These are phyloP conservation scores for Pseudochaenichthys georgianus DNA, from an alignment of 2,797 vertebrate genomes.

Conservation along the genomic window DNA sequence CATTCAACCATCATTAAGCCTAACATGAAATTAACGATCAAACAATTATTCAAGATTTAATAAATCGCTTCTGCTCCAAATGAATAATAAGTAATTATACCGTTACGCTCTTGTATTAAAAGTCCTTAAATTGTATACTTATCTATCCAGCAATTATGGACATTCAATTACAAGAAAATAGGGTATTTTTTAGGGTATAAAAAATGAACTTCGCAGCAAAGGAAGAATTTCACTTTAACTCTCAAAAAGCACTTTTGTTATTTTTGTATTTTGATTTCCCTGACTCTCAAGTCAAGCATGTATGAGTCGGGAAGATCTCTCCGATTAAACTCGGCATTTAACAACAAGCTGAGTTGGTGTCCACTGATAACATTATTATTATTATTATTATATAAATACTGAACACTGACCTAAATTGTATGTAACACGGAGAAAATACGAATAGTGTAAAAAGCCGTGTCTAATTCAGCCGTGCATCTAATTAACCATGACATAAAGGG, in stretches of 20 bases:
- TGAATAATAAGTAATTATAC: no score
- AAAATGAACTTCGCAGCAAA: no score
- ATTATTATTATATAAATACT: slow-evolving; percentile 29
- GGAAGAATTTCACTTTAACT: no score
- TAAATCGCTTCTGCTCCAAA: no score
- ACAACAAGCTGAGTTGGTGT: not conserved
- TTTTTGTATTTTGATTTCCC: slow-evolving; percentile 13
- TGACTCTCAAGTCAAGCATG: not conserved
- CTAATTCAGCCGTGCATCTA: slow-evolving; percentile 47
- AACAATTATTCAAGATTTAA: no score
- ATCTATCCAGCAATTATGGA: no score
- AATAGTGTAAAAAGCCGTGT: slow-evolving; percentile 38
- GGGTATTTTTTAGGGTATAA: no score
- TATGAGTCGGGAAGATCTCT: slow-evolving; percentile 23
- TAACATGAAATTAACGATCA: no score
- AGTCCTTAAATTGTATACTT: no score
- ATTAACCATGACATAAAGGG: slow-evolving; percentile 55
- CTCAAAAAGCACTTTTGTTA: not conserved
- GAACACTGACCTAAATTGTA: slow-evolving; percentile 48
- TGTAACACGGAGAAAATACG: slow-evolving; percentile 16
- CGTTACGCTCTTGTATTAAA: no score
- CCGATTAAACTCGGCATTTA: slow-evolving; percentile 4
- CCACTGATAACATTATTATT: slow-evolving; percentile 43
- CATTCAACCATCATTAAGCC: no score
- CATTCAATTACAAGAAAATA: no score